Percentiles rank a stretch among this genome's conserved stretches.
Conservation (phyloP, 2,888 invertebrate species). For the Netelia melanura region DNA sequence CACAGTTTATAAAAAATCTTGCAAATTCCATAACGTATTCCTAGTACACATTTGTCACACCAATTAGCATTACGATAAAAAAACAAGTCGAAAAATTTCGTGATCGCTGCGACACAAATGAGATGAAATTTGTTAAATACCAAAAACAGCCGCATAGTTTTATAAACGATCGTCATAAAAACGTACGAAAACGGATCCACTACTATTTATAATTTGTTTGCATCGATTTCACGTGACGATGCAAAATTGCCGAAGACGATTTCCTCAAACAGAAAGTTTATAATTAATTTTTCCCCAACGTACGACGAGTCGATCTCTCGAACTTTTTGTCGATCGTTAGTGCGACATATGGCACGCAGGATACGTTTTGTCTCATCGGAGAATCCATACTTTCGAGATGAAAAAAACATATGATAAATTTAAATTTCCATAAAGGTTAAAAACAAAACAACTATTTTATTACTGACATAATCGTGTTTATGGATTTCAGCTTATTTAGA, state of each 20-base stretch:
- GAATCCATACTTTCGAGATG: slow-evolving; percentile 20
- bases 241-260: background rate
- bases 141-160: no score
- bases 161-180: background rate
- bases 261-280: slow-evolving; percentile 13
- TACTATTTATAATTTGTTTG: background rate
- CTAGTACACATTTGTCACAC: no score
- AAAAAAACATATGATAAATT: background rate
- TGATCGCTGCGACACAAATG: no score
- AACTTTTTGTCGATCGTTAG: slow-evolving; percentile 26
- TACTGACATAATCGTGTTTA: background rate
- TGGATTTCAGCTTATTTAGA: slow-evolving; percentile 73
- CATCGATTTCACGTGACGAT: slow-evolving; percentile 20
- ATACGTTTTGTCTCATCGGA: background rate
- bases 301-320: background rate
- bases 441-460: background rate
- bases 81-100: no score
- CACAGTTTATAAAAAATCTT: no score
- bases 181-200: background rate
- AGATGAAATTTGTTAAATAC: no score
- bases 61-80: no score
- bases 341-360: slow-evolving; percentile 1
- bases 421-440: background rate
- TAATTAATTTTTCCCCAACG: slow-evolving; percentile 1
- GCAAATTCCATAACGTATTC: no score